Evolutionary conservation across 53 echinoderm and acorn worm species (phyloP), one percentile per base, ranked within the genome.

Genomic region (Zoroaster sp.): DNA sequence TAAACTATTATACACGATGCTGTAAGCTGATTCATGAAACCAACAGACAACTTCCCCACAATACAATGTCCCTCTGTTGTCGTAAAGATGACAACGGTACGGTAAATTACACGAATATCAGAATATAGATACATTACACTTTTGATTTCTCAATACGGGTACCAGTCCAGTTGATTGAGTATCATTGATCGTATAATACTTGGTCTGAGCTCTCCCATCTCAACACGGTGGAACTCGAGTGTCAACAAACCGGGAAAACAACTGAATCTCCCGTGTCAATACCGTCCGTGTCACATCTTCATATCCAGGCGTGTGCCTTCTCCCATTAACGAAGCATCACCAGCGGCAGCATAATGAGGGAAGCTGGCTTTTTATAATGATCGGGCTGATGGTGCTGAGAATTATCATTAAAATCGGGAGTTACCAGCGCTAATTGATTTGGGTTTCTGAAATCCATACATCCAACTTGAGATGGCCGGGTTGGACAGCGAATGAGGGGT

Each of bases 221-320:
- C 33, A 3, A 6, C 13, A 18, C 38, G 23, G 40, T 40, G 63
- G 37, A 66, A 53, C 31, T 5, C 14, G n/a, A 31, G 81, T 63
- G 81, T 66, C 40, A 81, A 80, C 55, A 63, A 21, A 30, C 63
- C 79, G n/a, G 38, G 39, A 59, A 63, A 79, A 20, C 59, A 28
- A 35, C 20, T 28, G 59, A 40, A 66, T 63, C 42, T 53, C 17
- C 66, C 40, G 28, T 42, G 80, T 66, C 66, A 31, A 42, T 25
- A 25, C 32, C 59, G 66, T 38, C 67, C 25, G 37, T 75, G 33
- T 49, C 30, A 47, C 49, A 45, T 44, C 32, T 31, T 75, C 35
- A 10, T 75, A 45, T 49, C 43, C 74, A 28, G 74, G 40, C 40
- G 20, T 2, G 5, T 8, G 23, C 35, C 5, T 18, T 33, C 21